Evolutionary conservation across 2,888 invertebrate species (phyloP), one percentile per base, ranked within the genome.

Genomic region (Pyralis farinalis): DNA sequence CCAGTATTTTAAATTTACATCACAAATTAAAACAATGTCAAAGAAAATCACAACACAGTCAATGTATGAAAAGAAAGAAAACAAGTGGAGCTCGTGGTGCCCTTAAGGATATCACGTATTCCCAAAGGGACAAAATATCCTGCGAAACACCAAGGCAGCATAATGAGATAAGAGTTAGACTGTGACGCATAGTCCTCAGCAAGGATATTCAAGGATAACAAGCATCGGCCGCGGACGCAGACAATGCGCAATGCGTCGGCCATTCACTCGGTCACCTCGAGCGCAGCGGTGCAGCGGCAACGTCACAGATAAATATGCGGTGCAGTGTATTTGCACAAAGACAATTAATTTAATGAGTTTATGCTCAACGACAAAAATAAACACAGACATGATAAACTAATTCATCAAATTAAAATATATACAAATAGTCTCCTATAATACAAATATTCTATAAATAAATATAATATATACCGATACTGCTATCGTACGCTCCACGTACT

Each of bases 111-210:
- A 55, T 49, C 55, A 63, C 66, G 59, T 70, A 75, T 80, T 89
- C 90, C 90, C 90, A 86, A 89, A 89, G 90, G 90, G 90, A 90
- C 88, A 71, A 90, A 90, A 85, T 89, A 90, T 90, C 90, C 90
- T 90, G 89, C 82, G 66, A 68, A 61, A 44, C 83, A 90, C 88
- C 70, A 90, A 81, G 88, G 71, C 58, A 58, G 58, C 85, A 90
- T 79, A 78, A 67, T 58, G 60, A 49, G 53, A 57, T 46, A 65
- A 68, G 79, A 79, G 74, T 66, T 70, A 47, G 44, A 45, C 51
- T 58, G 58, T 69, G 61, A 67, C 68, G 63, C 61, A 63, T 76
- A 66, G 86, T 83, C 85, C 85, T 85, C 79, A 65, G 71, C 78
- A 87, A 88, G 87, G 87, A 87, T 82, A 71, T 66, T 77, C 83